Evolutionary conservation across 2,113 vertebrate species (phyloP), one percentile per base, ranked within the genome.

Genomic region (Coreoperca whiteheadi): DNA sequence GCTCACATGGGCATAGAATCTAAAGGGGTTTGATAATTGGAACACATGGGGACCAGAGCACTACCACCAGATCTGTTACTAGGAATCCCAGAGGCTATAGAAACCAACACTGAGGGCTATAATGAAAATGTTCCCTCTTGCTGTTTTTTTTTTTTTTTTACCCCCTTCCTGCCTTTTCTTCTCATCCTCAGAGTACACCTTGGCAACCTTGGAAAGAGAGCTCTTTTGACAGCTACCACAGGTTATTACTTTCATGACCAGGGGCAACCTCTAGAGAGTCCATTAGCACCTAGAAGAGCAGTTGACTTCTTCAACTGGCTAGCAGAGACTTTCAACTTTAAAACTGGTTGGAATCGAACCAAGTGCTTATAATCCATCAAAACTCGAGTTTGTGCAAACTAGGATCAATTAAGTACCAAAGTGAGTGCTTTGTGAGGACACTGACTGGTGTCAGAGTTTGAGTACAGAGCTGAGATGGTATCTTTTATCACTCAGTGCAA

Each of bases 171-270:
- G 37, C 32, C 46, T 60, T 78, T 84, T 86, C 34, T 48, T 70
- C 65, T 83, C 23, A 37, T 84, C 73, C 79, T 75, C 82, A 50
- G 48, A 64, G 59, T 68, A 23, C 57, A 87, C 75, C 65, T 60
- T 83, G 56, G 73, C 81, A 89, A 89, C 84, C 76, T 70, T 20
- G 20, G 69, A 64, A 70, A 89, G 78, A 77, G 77, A 86, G 80
- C 46, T 83, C 70, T 86, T 88, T 86, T 93, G 87, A 94, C 84
- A 90, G 84, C 70, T 86, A 87, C 84, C 81, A 88, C 79, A 92
- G 81, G 83, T 92, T 93, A 92, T 93, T 93, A 89, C 90, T 86
- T 93, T 91, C 81, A 85, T 59, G 12, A 87, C 91, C 84, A 74
- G 85, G 82, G 89, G 87, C 87, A 85, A 83, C 79, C 85, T 84